Conservation (phyloP, 2,888 invertebrate species). For the Bruchidius siliquastri region DNA sequence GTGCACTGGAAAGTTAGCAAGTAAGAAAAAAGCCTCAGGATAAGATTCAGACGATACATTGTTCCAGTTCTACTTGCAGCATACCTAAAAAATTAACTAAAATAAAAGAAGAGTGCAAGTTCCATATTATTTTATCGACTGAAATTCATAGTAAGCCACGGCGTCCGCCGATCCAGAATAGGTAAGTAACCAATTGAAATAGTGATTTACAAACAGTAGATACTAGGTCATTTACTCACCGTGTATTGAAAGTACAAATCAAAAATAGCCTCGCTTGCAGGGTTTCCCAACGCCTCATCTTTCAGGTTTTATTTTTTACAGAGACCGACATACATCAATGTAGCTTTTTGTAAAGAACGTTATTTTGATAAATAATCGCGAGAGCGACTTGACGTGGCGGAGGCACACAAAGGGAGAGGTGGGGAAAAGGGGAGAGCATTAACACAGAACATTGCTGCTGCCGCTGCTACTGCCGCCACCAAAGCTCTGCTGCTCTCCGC, state of each 20-base stretch:
- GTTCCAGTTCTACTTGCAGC: too few relatives aligned
- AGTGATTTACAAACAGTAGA: too few relatives aligned
- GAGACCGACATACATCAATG: slow-evolving; percentile 15
- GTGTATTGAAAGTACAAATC: neutral
- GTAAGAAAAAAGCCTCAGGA: too few relatives aligned
- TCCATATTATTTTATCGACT: too few relatives aligned
- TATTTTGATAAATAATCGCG: slow-evolving; percentile 17
- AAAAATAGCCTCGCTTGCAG: neutral
- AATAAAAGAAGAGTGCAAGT: too few relatives aligned
- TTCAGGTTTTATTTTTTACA: neutral
- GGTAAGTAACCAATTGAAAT: too few relatives aligned
- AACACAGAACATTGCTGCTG: slow-evolving; percentile 11
- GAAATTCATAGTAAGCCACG: too few relatives aligned
- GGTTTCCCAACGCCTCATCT: neutral
- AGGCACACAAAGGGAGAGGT: slow-evolving; percentile 4
- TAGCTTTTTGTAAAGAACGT: slow-evolving; percentile 15
- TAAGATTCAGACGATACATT: too few relatives aligned
- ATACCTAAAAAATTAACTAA: too few relatives aligned
- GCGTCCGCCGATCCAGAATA: too few relatives aligned
- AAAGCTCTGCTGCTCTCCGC: neutral
- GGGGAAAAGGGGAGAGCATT: slow-evolving; percentile 11
- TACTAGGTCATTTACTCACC: neutral
- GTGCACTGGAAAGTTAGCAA: too few relatives aligned
- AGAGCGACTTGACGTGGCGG: neutral
- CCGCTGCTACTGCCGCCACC: slow-evolving; percentile 1